These are phyloP conservation scores for Onthophagus taurus DNA, from an alignment of 1,140 invertebrate genomes.

Conservation along the genomic window DNA sequence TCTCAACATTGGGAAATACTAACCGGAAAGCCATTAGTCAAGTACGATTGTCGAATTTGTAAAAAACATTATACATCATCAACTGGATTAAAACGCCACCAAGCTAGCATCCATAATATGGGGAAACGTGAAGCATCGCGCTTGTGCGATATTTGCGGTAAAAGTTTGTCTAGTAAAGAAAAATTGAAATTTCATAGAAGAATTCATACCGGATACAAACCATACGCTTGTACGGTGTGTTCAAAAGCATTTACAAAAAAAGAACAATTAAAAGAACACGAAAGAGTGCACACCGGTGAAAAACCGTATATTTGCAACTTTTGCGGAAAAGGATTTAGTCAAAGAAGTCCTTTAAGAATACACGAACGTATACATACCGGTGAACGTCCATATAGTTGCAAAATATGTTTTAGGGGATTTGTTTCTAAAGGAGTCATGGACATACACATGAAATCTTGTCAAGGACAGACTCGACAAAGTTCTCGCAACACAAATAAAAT, in stretches of 20 bases:
- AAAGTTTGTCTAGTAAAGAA: constrained; percentile 61
- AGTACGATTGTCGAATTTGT: constrained; percentile 33
- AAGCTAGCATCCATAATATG: constrained; percentile 27
- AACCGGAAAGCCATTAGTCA: constrained; percentile 32
- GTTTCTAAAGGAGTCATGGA: constrained; percentile 52
- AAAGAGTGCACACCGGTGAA: constrained; percentile 54
- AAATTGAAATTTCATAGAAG: constrained; percentile 61
- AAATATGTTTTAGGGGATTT: constrained; percentile 56
- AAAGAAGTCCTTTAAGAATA: constrained; percentile 56
- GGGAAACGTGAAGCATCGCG: constrained; percentile 23
- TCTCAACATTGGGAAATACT: constrained; percentile 36
- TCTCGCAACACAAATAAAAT: too few relatives aligned
- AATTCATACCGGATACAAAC: constrained; percentile 65
- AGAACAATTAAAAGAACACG: constrained; percentile 51
- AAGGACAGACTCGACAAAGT: too few relatives aligned
- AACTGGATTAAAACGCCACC: constrained; percentile 31
- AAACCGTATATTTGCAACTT: constrained; percentile 55
- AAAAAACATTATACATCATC: constrained; percentile 36
- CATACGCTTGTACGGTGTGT: constrained; percentile 58
- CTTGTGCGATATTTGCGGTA: constrained; percentile 64
- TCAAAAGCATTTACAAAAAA: constrained; percentile 56
- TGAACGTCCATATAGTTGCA: constrained; percentile 64
- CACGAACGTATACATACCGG: constrained; percentile 53
- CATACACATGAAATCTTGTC: constrained; percentile 48
- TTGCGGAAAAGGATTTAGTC: constrained; percentile 70